These are phyloP conservation scores for Hippocampus guttulatus DNA, from an alignment of 2,113 vertebrate genomes.

Conservation along the genomic window DNA sequence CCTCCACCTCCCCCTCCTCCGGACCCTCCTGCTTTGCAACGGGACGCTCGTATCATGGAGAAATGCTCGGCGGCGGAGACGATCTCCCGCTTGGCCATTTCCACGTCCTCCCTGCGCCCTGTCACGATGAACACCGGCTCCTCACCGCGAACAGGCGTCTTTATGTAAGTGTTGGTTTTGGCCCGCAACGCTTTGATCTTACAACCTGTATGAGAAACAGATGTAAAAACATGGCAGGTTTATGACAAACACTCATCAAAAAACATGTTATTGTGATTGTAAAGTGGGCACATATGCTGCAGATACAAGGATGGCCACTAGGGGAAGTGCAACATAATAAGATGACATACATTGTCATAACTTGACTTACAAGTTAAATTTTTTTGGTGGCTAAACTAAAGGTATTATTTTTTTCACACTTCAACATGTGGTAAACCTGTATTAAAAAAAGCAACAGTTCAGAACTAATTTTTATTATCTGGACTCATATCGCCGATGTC, in stretches of 20 bases:
- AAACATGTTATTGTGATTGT: neutral
- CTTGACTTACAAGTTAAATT: no score
- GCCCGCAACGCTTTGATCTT: constrained; percentile 96
- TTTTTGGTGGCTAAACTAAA: no score
- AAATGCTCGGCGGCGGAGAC: constrained; percentile 93
- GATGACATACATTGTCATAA: neutral
- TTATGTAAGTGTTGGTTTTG: constrained; percentile 98
- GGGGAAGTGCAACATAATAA: neutral
- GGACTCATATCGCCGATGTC: neutral
- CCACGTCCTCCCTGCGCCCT: constrained; percentile 90
- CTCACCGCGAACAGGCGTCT: constrained; percentile 91
- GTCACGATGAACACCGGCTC: constrained; percentile 95
- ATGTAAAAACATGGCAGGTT: constrained; percentile 3
- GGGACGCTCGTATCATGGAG: constrained; percentile 91
- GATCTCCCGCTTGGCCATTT: constrained; percentile 95
- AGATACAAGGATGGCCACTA: neutral
- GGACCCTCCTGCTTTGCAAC: constrained; percentile 75
- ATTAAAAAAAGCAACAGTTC: no score
- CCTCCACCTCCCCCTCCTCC: constrained; percentile 62
- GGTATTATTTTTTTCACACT: no score
- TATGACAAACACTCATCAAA: neutral
- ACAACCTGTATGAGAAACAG: constrained; percentile 74
- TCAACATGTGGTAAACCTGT: no score
- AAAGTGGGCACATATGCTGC: neutral
- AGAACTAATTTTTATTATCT: neutral